Evolutionary conservation across 2,113 vertebrate species (phyloP).

Genomic region (Rhea pennata): DNA sequence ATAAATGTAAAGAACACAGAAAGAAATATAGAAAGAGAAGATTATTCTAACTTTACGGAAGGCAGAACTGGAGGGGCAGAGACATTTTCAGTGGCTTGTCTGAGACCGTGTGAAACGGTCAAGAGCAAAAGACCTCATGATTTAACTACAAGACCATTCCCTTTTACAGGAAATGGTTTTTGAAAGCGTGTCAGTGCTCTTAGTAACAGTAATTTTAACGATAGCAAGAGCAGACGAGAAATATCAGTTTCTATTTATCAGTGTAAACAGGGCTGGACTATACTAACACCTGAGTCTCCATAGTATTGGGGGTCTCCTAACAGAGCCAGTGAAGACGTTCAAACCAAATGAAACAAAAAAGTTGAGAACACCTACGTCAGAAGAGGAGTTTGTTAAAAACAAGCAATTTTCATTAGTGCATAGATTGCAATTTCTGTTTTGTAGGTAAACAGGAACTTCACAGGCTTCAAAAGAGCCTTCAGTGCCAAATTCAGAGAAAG

Average conservation of each 20-base stretch:
- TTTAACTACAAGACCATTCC: neutral
- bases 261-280: neutral
- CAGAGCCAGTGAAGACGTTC: neutral
- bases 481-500: neutral
- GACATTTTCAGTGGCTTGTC: neutral
- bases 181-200: neutral
- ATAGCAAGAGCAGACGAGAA: neutral
- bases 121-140: neutral
- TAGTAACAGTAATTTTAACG: fast-evolving
- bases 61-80: neutral
- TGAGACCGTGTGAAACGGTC: neutral
- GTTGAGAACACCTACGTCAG: neutral
- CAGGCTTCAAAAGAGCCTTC: neutral
- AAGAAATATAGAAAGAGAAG: neutral
- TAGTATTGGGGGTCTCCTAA: neutral
- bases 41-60: neutral
- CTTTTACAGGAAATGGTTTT: neutral
- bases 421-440: neutral
- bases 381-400: neutral
- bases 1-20: neutral
- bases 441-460: neutral
- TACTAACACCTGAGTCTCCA: neutral
- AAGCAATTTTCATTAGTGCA: neutral
- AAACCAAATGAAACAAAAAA: neutral
- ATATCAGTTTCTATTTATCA: neutral